Conservation (phyloP, 2,113 vertebrate species). For the Speoplatyrhinus poulsoni region DNA sequence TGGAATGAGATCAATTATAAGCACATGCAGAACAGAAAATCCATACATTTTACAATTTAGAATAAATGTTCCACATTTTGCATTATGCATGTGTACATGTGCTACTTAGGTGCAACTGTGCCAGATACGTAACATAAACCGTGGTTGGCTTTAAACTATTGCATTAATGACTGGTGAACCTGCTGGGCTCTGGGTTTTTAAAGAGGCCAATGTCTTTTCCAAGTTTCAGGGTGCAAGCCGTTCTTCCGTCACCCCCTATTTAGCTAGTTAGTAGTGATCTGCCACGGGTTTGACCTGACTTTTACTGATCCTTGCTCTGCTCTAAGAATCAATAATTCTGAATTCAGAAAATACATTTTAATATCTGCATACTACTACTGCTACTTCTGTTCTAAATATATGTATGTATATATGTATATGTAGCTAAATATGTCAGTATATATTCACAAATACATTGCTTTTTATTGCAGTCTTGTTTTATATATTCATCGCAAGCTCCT, state of each 20-base stretch:
- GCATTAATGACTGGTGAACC: constrained; percentile 57
- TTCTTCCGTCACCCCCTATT: constrained; percentile 24
- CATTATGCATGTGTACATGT: constrained; percentile 56
- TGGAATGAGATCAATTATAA: constrained; percentile 22
- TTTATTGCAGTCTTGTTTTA: no score
- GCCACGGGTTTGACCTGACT: constrained; percentile 43
- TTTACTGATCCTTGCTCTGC: constrained; percentile 22
- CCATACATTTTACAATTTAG: constrained; percentile 35
- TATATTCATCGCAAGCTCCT: not conserved
- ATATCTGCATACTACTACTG: no score
- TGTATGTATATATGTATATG: no score
- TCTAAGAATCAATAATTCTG: constrained; percentile 2
- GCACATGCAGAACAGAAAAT: constrained; percentile 21
- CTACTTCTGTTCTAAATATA: no score
- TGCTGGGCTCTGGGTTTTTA: constrained; percentile 32
- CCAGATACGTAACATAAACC: constrained; percentile 55
- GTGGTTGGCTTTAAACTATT: constrained; percentile 50
- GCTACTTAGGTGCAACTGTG: constrained; percentile 43
- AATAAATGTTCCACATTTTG: not conserved
- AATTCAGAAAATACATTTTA: no score
- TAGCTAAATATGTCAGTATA: no score
- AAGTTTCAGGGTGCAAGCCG: constrained; percentile 56
- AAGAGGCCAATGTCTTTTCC: constrained; percentile 36
- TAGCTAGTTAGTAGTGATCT: constrained; percentile 32
- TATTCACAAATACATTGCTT: no score